phyloP scores from a whole-genome alignment of 64 coral and sea anemone species.

The Pocillopora damicornis region DNA sequence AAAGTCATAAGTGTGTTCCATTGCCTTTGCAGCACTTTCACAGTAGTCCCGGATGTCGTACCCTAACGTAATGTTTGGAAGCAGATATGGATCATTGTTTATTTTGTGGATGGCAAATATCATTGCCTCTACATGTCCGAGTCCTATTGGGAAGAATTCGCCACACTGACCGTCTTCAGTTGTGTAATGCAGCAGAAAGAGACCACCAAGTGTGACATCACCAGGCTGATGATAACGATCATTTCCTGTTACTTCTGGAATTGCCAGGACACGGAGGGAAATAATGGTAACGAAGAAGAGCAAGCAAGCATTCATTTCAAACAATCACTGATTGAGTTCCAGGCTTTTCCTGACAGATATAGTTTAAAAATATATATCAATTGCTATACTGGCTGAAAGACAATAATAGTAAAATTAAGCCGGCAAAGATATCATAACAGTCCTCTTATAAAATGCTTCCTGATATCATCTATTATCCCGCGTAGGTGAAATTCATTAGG shows the following conservation, averaged over 20 bases:
- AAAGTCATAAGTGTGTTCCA: conserved; percentile 33
- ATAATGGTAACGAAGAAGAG: neutral
- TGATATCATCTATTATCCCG: too few relatives aligned
- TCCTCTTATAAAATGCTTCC: too few relatives aligned
- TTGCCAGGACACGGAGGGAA: neutral
- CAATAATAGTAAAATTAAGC: too few relatives aligned
- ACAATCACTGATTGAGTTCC: neutral
- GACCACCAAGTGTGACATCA: conserved; percentile 61
- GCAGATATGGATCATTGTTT: conserved; percentile 31
- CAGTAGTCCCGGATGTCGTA: conserved; percentile 56
- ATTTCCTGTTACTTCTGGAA: neutral
- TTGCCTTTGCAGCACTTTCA: conserved; percentile 27
- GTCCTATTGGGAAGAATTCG: conserved; percentile 38
- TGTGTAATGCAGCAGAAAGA: conserved; percentile 47
- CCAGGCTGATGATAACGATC: conserved; percentile 9
- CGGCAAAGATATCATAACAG: too few relatives aligned
- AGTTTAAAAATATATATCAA: neutral
- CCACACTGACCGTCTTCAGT: conserved; percentile 41
- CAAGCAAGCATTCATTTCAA: neutral
- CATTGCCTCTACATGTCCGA: conserved; percentile 67
- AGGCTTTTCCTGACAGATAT: neutral
- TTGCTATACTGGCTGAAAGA: too few relatives aligned
- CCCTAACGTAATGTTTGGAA: conserved; percentile 38
- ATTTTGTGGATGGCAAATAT: conserved; percentile 62
- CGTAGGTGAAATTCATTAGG: too few relatives aligned